Evolutionary conservation across 2,888 invertebrate genomes (phyloP), one percentile per base, ranked within the genome.

Genomic region (Apodemia duryi): DNA sequence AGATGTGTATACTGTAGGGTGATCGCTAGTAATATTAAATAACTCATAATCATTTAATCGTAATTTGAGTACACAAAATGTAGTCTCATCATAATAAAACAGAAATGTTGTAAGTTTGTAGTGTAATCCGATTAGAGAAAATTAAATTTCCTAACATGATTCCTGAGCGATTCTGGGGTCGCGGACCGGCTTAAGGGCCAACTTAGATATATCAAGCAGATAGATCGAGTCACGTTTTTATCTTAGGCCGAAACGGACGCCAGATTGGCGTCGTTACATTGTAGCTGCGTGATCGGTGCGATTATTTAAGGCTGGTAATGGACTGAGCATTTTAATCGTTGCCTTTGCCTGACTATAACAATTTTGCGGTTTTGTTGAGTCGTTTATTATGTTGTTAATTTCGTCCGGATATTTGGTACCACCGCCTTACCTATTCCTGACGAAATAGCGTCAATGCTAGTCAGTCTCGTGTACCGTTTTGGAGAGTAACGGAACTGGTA

Each of bases 141-240:
- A 67, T 67, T 62, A 61, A 64, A 65, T 67, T 67, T 32, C 38
- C 67, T 64, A 21, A 63, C 63, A 61, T 65, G 64, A 49, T 64
- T 62, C 51, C 62, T 63, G 38, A 35, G 62, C 63, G 63, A 38
- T 51, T 32, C 35, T 54, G 43, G 61, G 41, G 32, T 64, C 57
- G 38, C 54, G 57, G 61, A 64, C 6, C 51, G 21, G 62, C 49
- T 51, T 63, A 57, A 63, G 54, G 62, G 54, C 28, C 57, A 49
- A 51, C 54, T 43, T 52, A 66, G 67, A 65, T 65, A 65, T 35
- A 60, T 66, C 49, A 61, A 13, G 38, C 11, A 52, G 65, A 68
- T 68, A 65, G 64, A 64, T 65, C 60, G 9, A 67, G 67, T 68
- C 69, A 70, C 68, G 67, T 67, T 67, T 66, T 70, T 67, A 68